Conservation (phyloP, 2,797 vertebrate genomes). For the Chrysocyon brachyurus region DNA sequence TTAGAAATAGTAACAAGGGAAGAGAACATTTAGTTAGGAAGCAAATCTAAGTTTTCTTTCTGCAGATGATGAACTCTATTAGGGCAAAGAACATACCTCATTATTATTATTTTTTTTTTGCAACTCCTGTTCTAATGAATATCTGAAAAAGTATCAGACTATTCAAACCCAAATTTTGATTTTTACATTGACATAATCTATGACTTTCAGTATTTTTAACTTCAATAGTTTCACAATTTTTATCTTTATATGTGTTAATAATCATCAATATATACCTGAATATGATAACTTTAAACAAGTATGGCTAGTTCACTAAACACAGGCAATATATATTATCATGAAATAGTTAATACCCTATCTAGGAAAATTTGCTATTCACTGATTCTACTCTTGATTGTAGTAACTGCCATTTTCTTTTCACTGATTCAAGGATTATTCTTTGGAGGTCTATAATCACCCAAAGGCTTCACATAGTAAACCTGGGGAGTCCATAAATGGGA, state of each 20-base stretch:
- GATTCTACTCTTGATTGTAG: neutral
- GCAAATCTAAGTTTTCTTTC: neutral
- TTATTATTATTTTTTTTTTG: neutral
- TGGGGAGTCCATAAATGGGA: neutral
- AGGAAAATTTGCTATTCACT: neutral
- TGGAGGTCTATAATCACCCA: neutral
- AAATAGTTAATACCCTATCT: neutral
- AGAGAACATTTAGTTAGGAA: neutral
- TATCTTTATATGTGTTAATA: neutral
- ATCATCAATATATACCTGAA: neutral
- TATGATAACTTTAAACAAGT: neutral
- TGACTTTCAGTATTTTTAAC: neutral
- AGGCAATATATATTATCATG: neutral
- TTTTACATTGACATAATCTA: neutral
- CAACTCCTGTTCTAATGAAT: neutral
- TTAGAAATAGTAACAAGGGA: neutral
- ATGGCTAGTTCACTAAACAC: neutral
- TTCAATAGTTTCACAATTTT: neutral
- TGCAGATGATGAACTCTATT: neutral
- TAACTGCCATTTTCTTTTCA: neutral
- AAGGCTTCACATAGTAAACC: neutral
- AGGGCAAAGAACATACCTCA: neutral
- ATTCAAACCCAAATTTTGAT: conserved; percentile 3
- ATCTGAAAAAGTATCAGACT: neutral
- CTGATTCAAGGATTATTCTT: neutral